Conservation (phyloP, 2,888 invertebrate species). For the Metellina segmentata region DNA sequence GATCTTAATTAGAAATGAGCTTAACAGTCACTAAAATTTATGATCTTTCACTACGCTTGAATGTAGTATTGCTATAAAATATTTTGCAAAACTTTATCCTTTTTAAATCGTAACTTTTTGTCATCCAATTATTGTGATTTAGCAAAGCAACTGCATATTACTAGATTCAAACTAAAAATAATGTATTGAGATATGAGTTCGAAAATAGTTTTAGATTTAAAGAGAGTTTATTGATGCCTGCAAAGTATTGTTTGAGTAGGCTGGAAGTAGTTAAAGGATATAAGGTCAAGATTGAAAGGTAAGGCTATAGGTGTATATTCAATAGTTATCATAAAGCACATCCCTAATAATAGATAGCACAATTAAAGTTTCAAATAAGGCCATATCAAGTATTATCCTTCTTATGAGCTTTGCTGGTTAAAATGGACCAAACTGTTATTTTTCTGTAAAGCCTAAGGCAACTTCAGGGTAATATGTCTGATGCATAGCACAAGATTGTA, state of each 20-base stretch:
- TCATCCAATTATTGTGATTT: too few relatives aligned
- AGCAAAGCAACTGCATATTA: too few relatives aligned
- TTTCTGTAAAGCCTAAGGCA: conserved; percentile 35
- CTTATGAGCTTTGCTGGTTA: conserved; percentile 73
- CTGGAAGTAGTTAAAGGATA: neutral
- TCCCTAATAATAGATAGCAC: conserved; percentile 44
- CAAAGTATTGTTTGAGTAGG: neutral
- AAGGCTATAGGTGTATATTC: conserved; percentile 12
- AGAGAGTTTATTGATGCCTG: too few relatives aligned
- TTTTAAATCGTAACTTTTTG: too few relatives aligned
- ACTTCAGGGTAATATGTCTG: conserved; percentile 53
- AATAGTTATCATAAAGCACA: conserved; percentile 38
- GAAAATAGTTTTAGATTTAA: too few relatives aligned
- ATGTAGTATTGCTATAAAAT: too few relatives aligned
- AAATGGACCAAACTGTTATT: conserved; percentile 69
- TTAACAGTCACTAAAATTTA: neutral
- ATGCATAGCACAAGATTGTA: conserved; percentile 49
- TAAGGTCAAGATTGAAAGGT: conserved; percentile 24
- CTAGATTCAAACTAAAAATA: too few relatives aligned
- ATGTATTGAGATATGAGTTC: too few relatives aligned
- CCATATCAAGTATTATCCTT: conserved; percentile 56
- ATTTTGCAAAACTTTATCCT: too few relatives aligned
- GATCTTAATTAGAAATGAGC: neutral
- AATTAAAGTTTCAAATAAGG: conserved; percentile 2
- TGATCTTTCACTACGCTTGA: too few relatives aligned